Base-by-base conservation (phyloP, 2,888 invertebrate species). In the Polyploca ridens region DNA sequence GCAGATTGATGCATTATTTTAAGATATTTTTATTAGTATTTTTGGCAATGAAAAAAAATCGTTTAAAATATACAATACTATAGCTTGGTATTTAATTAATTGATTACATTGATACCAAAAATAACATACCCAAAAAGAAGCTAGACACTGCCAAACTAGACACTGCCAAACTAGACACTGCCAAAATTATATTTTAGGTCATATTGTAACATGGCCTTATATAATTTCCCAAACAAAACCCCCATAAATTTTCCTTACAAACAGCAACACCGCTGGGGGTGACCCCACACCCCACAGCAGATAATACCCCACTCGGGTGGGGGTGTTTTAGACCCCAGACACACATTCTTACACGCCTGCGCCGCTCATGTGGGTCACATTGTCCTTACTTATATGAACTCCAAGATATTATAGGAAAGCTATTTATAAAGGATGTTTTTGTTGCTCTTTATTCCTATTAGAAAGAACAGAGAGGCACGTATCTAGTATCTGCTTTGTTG, bases 271-370 rank as follows among this genome's bases (percentile, higher is more conserved):
- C 69, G 66, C 54, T 16, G 71, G 74, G 78, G 81, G 75, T 64
- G 62, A 69, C 75, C 80, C 65, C 77, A 72, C 69, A 71, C 81
- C 77, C 76, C 64, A 72, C 62, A 62, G 58, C 66, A 83, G 83
- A 87, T 86, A 85, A 85, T 85, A 81, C 85, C 82, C 85, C 81
- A 69, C 58, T 27, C 64, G 66, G 74, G 44, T 14, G 44, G 75
- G 74, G 71, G 74, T 74, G 83, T 73, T 83, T 0, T 0, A 41
- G 13, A 8, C 13, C 87, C 84, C 84, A 87, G 86, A 86, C 88
- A 88, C 77, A 90, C 83, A 89, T 90, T 89, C 89, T 85, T 86
- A 82, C 85, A 91, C 90, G 90, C 91, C 84, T 90, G 90, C 90
- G 90, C 90, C 77, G 19, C 80, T 77, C 75, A 91, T 89, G 73